Percentiles rank a stretch among this genome's conserved stretches.
phyloP scores from a whole-genome alignment of 2,113 vertebrate genomes.

The Centrocercus urophasianus region DNA sequence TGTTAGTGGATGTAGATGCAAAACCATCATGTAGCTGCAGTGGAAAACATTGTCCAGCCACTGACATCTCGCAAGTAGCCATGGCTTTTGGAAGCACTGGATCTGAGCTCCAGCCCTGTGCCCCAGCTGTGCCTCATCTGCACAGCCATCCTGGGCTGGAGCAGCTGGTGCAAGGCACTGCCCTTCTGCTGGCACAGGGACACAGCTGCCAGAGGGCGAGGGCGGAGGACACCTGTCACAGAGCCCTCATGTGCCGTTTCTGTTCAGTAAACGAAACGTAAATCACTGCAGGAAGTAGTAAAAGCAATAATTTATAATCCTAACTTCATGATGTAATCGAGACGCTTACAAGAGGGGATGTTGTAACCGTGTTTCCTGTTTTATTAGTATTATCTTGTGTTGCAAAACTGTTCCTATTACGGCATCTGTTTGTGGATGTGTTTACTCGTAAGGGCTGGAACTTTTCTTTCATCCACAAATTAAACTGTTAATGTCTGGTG shows the following conservation, averaged over 20 bases:
- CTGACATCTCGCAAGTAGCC: not conserved
- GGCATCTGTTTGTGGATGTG: conserved; percentile 46
- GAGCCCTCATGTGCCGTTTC: not conserved
- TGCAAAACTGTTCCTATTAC: conserved; percentile 42
- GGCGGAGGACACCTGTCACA: not conserved
- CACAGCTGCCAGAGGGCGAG: not conserved
- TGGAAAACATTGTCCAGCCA: not conserved
- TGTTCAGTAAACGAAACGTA: conserved; percentile 7
- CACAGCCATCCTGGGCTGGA: not conserved
- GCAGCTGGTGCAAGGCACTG: accelerated
- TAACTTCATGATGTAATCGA: not conserved
- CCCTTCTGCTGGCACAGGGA: not conserved
- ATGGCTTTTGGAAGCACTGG: accelerated
- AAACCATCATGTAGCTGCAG: not conserved
- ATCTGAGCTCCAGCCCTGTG: accelerated
- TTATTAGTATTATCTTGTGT: conserved; percentile 29
- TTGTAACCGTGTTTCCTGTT: conserved; percentile 47
- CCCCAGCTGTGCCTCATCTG: not conserved
- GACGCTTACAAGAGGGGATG: not conserved
- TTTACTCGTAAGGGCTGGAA: conserved; percentile 31
- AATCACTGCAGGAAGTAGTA: conserved; percentile 40
- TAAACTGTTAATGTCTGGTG: not conserved
- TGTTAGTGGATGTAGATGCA: not conserved
- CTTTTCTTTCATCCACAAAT: conserved; percentile 12
- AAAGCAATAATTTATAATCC: conserved; percentile 33